Base-by-base conservation (phyloP, 2,888 invertebrate genomes). In the Melolontha melolontha region DNA sequence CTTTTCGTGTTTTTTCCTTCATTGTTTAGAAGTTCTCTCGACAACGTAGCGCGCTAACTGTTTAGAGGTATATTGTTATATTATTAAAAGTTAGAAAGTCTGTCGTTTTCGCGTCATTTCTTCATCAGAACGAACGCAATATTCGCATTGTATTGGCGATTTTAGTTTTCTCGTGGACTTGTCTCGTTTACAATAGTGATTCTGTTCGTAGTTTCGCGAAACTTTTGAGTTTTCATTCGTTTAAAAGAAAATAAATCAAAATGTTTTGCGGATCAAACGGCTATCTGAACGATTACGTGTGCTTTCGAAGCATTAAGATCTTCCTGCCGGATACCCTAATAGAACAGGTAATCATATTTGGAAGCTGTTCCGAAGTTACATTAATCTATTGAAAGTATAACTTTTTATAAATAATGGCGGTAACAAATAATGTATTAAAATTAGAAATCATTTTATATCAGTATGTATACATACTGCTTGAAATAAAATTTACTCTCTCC, bases 231-330 rank as follows among this genome's bases (percentile, higher is more conserved):
- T 34, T 34, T 34, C 34, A 34, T 34, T 10, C 6, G 7, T 6
- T 6, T 22, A 4, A 22, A 22, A 4, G 34, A 34, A 34, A 34
- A 34, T 34, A 2, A 34, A 34, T 34, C n/a, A 72, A 59, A 65
- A 59, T 67, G 67, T 52, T 69, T 50, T 70, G 70, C 17, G 68
- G 68, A 40, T 47, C 59, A n/a, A 49, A 17, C 10, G 67, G 70
- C 51, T 73, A 73, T 47, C 70, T 74, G 41, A 70, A 68, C 27
- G 70, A 70, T 47, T 70, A 70, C 55, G 63, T 74, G 39, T 71
- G 72, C 64, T 59, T 74, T 17, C 69, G 64, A 34, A 71, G 66
- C 42, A 71, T 74, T 16, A 74, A 71, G 59, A 72, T 73, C 14
- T 71, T 71, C 12, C 57, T 73, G 14, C 72, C 72, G 5, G 63